Base-by-base conservation (phyloP, 2,113 vertebrate genomes). In the Ophiodon elongatus region DNA sequence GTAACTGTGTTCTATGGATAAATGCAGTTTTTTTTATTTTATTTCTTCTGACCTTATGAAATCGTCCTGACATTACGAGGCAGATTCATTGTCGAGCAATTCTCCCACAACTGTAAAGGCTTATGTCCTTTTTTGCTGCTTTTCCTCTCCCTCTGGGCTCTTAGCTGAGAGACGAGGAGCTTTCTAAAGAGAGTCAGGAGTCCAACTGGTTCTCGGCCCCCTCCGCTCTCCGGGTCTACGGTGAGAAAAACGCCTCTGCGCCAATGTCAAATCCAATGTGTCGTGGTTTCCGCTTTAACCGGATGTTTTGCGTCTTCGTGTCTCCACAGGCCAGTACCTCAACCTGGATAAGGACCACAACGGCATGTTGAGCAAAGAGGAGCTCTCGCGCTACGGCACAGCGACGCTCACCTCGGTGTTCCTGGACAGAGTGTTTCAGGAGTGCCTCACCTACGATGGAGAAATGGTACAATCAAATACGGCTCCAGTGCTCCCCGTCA, bases 151-250 rank as follows among this genome's bases (percentile, higher is more conserved):
- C 7, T 45, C 41, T 75, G n/a, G 79, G 41, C 60, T 76, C 25
- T 47, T 41, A 99, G 98, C 94, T 99, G 89, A 96, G 98, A 91
- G 98, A 99, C 89, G 98, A 99, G 91, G 98, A 99, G 88, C 93
- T 99, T 86, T 99, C 98, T 67, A 99, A 99, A 90, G 98, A 99
- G 94, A 99, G 97, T 95, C 98, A 99, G 94, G 98, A 99, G 94
- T 97, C 97, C 75, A 99, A 99, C 57, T 99, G 98, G 97, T 99
- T 99, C 95, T 99, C 98, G 59, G 98, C 98, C 79, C 98, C 98
- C 33, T 99, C 98, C 31, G 98, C 98, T 57, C 94, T 99, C 21
- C 88, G 97, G 74, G 98, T 99, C 77, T 99, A 99, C 84, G 98
- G 98, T 99, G 96, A 87, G 95, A 52, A 35, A 45, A 47, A 39